These are phyloP conservation scores for Leptinotarsa lineolata DNA, from an alignment of 1,140 invertebrate genomes.

Conservation along the genomic window DNA sequence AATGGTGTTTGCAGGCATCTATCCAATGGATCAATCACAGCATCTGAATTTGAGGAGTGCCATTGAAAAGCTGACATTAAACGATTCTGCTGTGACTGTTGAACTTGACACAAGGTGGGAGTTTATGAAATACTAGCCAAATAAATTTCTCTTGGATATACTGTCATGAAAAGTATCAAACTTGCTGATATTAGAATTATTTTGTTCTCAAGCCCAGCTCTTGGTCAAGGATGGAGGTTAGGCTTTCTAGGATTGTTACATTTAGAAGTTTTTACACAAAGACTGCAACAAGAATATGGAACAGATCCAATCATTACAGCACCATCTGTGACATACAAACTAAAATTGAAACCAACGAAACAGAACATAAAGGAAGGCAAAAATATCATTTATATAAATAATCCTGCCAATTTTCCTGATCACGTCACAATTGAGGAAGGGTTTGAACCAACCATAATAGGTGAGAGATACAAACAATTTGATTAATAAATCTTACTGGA, in stretches of 20 bases:
- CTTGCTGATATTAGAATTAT: neutral
- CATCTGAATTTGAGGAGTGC: constrained; percentile 74
- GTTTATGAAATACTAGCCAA: neutral
- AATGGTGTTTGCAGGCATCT: constrained; percentile 95
- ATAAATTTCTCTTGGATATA: neutral
- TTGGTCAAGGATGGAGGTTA: constrained; percentile 92
- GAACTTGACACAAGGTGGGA: constrained; percentile 77
- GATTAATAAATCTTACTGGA: too few species aligned
- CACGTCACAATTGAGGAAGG: constrained; percentile 70
- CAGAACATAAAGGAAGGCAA: constrained; percentile 69
- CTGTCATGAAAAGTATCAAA: neutral
- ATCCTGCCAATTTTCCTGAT: constrained; percentile 83
- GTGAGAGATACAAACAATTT: constrained; percentile 48
- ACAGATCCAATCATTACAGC: constrained; percentile 88
- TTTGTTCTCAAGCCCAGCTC: constrained; percentile 72
- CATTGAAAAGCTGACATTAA: constrained; percentile 89
- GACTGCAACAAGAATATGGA: constrained; percentile 91
- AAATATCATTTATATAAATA: constrained; percentile 70
- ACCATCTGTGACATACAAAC: constrained; percentile 93
- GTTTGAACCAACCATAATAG: constrained; percentile 85
- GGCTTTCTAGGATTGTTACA: constrained; percentile 95
- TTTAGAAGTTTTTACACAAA: constrained; percentile 94
- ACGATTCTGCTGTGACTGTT: constrained; percentile 89
- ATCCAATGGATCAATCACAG: constrained; percentile 88
- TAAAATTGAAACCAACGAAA: constrained; percentile 68